A percentile compares a stretch with the other conserved stretches of the same genome.
These are phyloP conservation scores for Lacanobia oleracea DNA, from an alignment of 2,888 invertebrate species.

Conservation along the genomic window DNA sequence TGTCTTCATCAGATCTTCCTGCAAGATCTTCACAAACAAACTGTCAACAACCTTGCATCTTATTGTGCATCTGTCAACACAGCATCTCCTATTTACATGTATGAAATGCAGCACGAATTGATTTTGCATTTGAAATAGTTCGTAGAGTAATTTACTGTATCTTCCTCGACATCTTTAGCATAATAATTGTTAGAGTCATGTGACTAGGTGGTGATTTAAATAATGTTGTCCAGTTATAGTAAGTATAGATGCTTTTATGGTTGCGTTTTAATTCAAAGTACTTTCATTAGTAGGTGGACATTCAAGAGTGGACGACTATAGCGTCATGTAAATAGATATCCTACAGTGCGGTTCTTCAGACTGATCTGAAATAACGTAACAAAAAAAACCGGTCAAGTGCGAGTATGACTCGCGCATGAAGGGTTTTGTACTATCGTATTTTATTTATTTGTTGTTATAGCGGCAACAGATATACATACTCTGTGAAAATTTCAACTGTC, in stretches of 20 bases:
- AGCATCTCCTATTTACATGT: conserved; percentile 45
- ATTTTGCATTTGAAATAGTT: conserved; percentile 70
- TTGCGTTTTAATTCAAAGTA: conserved; percentile 26
- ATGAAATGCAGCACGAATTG: conserved; percentile 65
- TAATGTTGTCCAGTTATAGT: conserved; percentile 40
- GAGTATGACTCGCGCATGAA: too few species aligned
- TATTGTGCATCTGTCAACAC: conserved; percentile 35
- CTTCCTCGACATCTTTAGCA: conserved; percentile 64
- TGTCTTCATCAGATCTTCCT: neutral
- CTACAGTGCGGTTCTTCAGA: too few species aligned
- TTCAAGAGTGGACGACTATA: neutral
- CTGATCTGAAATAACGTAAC: too few species aligned
- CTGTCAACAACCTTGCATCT: conserved; percentile 48
- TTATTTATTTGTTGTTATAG: too few species aligned
- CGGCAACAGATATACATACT: too few species aligned
- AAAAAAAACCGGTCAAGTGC: too few species aligned
- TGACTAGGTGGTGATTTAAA: conserved; percentile 52
- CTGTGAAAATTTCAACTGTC: too few species aligned
- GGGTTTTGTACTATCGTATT: too few species aligned
- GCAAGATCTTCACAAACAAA: conserved; percentile 22
- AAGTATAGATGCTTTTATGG: neutral
- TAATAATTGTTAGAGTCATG: conserved; percentile 61
- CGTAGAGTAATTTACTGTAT: conserved; percentile 50
- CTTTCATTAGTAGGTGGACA: neutral
- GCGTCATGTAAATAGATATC: too few species aligned